Conservation (phyloP, 2,888 invertebrate genomes). For the Rhagonycha lutea region DNA sequence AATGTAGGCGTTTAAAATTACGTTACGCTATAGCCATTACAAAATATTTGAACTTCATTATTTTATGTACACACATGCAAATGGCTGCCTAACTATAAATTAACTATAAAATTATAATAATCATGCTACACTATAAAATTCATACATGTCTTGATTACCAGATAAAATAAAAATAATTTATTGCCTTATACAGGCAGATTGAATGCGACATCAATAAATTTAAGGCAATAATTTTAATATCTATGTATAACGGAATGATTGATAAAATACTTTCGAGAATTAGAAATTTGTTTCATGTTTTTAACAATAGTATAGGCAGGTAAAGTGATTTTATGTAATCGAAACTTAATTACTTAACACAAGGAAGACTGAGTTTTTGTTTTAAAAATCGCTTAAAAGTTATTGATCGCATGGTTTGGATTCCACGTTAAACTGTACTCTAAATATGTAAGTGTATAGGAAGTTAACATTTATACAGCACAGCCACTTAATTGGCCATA, state of each 20-base stretch:
- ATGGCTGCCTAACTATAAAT: constrained; percentile 15
- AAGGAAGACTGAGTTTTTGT: too few relatives aligned
- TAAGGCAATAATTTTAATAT: neutral
- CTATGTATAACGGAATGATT: neutral
- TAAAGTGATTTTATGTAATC: too few relatives aligned
- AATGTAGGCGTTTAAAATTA: constrained; percentile 12
- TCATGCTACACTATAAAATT: neutral
- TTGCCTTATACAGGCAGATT: neutral
- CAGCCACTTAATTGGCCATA: too few relatives aligned
- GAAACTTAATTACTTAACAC: too few relatives aligned
- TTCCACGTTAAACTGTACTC: too few relatives aligned
- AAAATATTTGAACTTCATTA: neutral
- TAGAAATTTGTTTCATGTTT: neutral
- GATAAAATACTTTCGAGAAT: neutral
- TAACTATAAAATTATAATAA: constrained; percentile 7
- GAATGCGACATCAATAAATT: neutral
- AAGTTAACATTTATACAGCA: too few relatives aligned
- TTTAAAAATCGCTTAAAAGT: too few relatives aligned
- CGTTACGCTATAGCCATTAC: constrained; percentile 14
- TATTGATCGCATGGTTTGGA: too few relatives aligned
- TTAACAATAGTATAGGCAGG: too few relatives aligned
- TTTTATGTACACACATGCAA: constrained; percentile 6
- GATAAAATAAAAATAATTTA: neutral
- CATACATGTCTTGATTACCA: neutral
- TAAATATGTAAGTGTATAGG: too few relatives aligned